Evolutionary conservation across 2,888 invertebrate species (phyloP), one percentile per base, ranked within the genome.

Genomic region (Hirtodrosophila alboralis): DNA sequence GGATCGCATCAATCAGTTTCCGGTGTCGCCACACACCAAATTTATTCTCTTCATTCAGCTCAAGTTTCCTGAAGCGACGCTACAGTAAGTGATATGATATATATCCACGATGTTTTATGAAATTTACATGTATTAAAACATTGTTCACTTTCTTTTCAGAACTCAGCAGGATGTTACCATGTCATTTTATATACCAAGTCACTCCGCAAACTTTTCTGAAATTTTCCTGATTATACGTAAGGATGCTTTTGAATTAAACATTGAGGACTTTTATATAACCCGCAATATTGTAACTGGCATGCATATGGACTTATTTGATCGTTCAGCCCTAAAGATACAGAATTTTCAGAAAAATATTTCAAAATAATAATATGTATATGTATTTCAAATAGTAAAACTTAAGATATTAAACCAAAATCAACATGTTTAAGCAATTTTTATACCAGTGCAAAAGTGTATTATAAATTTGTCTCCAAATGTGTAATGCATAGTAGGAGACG

Each of bases 191-290:
- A 40, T 84, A 13, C 70, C 79, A 1, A 2, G 34, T 7, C 9
- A 33, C 0, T 10, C 53, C 3, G 59, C 65, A 1, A 40, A 16
- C 10, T 65, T 84, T 30, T 61, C 84, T 1, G 51, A 62, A 6
- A 65, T 84, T 10, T 79, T 84, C 34, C 2, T 49, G 0, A 49
- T 34, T 0, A 23, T 84, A 4, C 62, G 72, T 8, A 65, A 63
- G 9, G 79, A 84, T 41, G 54, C 70, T 0, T 86, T 73, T 2
- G 71, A 68, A 27, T 43, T 86, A 43, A 81, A 84, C 33, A 54
- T 84, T 33, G 86, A 84, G 10, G 76, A 77, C 8, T 84, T 81
- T 27, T 62, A 53, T 23, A 66, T 84, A 3, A 67, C 81, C 1
- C 64, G 73, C 6, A 76, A 76, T 18, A 36, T 70, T 6, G 18